Evolutionary conservation across 1,140 invertebrate species (phyloP).

Genomic region (Drosophila nebulosa): DNA sequence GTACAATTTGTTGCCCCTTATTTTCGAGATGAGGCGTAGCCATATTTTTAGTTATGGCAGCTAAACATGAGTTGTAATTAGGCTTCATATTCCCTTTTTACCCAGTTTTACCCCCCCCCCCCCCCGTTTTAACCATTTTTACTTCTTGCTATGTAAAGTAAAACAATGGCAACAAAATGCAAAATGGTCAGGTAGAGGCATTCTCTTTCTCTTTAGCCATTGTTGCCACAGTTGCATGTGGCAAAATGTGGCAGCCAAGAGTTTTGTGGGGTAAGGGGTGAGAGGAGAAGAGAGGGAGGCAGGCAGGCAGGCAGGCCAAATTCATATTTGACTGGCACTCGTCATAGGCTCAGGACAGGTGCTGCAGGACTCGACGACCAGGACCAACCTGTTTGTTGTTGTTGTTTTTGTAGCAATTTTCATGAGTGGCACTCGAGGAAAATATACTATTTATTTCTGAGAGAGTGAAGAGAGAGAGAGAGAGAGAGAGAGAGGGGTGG

Average conservation of each 20-base stretch:
- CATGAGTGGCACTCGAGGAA: constrained; percentile 77
- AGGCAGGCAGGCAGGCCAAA: constrained; percentile 62
- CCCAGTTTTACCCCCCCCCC: constrained; percentile 22
- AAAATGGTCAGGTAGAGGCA: constrained; percentile 3
- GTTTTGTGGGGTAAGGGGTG: neutral
- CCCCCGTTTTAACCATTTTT: constrained; percentile 31
- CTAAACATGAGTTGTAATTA: constrained; percentile 55
- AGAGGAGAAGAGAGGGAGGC: constrained; percentile 43
- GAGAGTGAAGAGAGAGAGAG: constrained; percentile 13
- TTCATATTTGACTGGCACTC: constrained; percentile 76
- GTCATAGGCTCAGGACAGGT: constrained; percentile 49
- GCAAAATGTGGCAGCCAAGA: neutral
- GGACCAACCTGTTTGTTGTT: constrained; percentile 23
- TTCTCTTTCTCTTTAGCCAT: constrained; percentile 5
- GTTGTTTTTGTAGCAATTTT: constrained; percentile 76
- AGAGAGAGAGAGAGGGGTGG: neutral
- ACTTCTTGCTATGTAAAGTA: constrained; percentile 11
- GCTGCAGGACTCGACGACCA: constrained; percentile 30
- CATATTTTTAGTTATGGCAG: constrained; percentile 68
- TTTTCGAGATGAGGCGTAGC: constrained; percentile 52
- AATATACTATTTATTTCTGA: constrained; percentile 77
- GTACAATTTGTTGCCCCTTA: constrained; percentile 30
- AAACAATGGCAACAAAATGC: constrained; percentile 27
- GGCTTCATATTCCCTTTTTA: constrained; percentile 47
- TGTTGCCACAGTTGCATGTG: constrained; percentile 57